Percentiles rank a stretch among this genome's conserved stretches.
Conservation (phyloP, 2,113 vertebrate genomes). For the Callaeas wilsoni region DNA sequence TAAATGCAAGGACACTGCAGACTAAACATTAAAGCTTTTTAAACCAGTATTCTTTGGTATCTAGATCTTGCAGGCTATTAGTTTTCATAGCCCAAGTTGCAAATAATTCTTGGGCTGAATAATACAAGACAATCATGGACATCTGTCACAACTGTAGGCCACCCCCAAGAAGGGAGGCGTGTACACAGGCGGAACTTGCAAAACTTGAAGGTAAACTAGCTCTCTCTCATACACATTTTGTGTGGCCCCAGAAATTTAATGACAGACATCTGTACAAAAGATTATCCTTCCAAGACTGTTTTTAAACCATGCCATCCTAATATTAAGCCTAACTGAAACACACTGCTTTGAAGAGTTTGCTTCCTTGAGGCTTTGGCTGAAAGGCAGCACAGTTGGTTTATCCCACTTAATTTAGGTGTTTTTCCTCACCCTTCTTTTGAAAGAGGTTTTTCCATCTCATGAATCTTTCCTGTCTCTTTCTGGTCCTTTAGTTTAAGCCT, state of each 20-base stretch:
- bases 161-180: not conserved
- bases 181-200: not conserved
- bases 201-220: not conserved
- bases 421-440: slow-evolving; percentile 8
- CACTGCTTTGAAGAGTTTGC: slow-evolving; percentile 34
- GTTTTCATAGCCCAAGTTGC: not conserved
- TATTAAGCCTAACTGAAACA: slow-evolving; percentile 33
- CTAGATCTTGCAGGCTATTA: slow-evolving; percentile 4
- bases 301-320: slow-evolving; percentile 21
- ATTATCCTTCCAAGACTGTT: slow-evolving; percentile 22
- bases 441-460: not conserved
- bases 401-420: not conserved
- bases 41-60: slow-evolving; percentile 68
- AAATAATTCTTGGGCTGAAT: not conserved
- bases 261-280: slow-evolving; percentile 2
- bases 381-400: slow-evolving; percentile 10
- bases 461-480: not conserved
- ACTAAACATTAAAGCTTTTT: slow-evolving; percentile 62
- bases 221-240: not conserved
- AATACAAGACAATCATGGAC: not conserved
- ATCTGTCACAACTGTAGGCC: not conserved
- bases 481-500: slow-evolving; percentile 10
- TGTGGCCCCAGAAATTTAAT: not conserved
- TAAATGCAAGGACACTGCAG: slow-evolving; percentile 19
- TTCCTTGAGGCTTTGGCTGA: slow-evolving; percentile 22